These are phyloP conservation scores for Craseonycteris thonglongyai DNA, from an alignment of 2,113 vertebrate species.

Conservation along the genomic window DNA sequence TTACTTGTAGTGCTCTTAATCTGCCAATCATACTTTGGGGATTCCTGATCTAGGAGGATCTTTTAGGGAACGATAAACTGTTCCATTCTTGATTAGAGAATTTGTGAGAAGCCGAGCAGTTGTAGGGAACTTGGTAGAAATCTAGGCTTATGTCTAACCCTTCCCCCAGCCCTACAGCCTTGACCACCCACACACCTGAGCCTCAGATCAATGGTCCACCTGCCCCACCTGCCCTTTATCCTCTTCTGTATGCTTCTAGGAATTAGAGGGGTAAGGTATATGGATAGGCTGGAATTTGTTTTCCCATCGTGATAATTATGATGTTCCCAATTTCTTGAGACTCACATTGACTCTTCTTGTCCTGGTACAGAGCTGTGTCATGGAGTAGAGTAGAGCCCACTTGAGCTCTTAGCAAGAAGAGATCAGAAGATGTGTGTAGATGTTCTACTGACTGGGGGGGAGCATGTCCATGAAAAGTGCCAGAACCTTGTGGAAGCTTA, in stretches of 20 bases:
- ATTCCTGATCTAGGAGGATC: neutral
- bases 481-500: neutral
- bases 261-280: neutral
- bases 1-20: neutral
- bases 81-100: neutral
- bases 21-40: neutral
- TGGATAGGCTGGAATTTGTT: neutral
- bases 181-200: fast-evolving
- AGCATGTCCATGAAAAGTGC: neutral
- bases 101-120: neutral
- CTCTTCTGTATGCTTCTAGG: neutral
- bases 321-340: neutral
- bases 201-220: neutral
- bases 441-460: neutral
- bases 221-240: neutral
- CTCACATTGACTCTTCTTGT: neutral
- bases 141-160: neutral
- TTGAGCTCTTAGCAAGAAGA: neutral
- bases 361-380: neutral
- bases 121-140: neutral
- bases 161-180: neutral
- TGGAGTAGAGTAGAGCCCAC: neutral
- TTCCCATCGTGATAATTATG: neutral
- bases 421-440: neutral
- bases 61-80: neutral